Evolutionary conservation across 2,113 vertebrate genomes (phyloP), one percentile per base, ranked within the genome.

Genomic region (Aphyosemion australe): DNA sequence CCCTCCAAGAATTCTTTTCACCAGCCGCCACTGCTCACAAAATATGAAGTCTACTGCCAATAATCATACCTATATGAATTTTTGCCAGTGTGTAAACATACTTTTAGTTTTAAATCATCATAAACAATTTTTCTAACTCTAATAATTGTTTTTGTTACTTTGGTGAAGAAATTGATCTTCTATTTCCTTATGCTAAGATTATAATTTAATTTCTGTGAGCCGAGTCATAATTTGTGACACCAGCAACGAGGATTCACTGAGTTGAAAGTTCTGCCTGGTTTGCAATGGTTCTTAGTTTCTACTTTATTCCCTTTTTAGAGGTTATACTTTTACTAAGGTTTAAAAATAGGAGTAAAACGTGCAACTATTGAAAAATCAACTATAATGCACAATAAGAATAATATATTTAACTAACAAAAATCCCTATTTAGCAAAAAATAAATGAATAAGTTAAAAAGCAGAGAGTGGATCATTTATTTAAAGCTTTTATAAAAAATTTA

Each of bases 241-340:
- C 90, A 92, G 88, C 88, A 87, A 64, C 60, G 64, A 68, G 66
- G 77, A 87, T 83, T 86, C 18, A 67, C 46, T 20, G 31, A 68
- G 43, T 69, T 57, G 65, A 43, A 85, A 85, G 82, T 87, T 90
- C 77, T 91, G 90, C 89, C 90, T 90, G 89, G 83, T 86, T 91
- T 84, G 49, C 70, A 76, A 72, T 78, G 65, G 42, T 69, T 63
- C 31, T 58, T 51, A 3, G 37, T 15, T 32, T 52, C 7, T 26
- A 47, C 5, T 5, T 11, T 4, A 11, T 20, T 56, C 1, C 12
- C 32, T 54, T 46, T 18, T 54, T 31, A 52, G 11, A 37, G 1
- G 11, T 50, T 49, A n/a, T 1, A 10, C 16, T 26, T 34, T 13
- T 53, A 6, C 3, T n/a, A 34, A 39, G 1, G 3, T 19, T 31